phyloP scores from a whole-genome alignment of 2,888 invertebrate genomes.

The Tipula unca region DNA sequence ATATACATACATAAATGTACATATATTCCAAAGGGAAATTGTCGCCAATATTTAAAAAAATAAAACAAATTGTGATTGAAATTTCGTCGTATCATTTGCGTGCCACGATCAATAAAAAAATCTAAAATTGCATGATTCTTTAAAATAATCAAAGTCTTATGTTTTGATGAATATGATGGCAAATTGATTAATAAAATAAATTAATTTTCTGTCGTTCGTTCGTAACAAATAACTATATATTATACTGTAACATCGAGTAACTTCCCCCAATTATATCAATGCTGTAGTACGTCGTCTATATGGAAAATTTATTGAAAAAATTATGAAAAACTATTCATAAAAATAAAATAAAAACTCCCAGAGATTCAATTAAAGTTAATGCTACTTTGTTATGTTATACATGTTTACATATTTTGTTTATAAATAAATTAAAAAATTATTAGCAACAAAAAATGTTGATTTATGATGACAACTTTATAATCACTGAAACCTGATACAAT shows the following conservation, averaged over 20 bases:
- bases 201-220: neutral
- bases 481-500: neutral
- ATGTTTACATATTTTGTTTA: neutral
- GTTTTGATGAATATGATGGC: neutral
- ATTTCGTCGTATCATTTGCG: neutral
- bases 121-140: neutral
- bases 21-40: neutral
- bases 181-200: slow-evolving; percentile 14
- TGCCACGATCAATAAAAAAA: neutral
- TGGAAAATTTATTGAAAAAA: neutral
- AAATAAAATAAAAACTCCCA: neutral
- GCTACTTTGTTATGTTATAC: neutral
- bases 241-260: neutral
- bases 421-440: neutral
- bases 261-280: neutral
- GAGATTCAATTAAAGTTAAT: neutral
- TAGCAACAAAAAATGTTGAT: neutral
- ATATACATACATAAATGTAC: neutral
- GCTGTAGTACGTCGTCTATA: neutral
- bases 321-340: slow-evolving; percentile 2
- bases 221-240: neutral
- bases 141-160: neutral
- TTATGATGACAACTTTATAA: neutral
- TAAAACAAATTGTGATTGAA: neutral
- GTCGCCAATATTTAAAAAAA: neutral